Conservation (phyloP, 2,797 vertebrate genomes). For the Eidolon dupreanum region DNA sequence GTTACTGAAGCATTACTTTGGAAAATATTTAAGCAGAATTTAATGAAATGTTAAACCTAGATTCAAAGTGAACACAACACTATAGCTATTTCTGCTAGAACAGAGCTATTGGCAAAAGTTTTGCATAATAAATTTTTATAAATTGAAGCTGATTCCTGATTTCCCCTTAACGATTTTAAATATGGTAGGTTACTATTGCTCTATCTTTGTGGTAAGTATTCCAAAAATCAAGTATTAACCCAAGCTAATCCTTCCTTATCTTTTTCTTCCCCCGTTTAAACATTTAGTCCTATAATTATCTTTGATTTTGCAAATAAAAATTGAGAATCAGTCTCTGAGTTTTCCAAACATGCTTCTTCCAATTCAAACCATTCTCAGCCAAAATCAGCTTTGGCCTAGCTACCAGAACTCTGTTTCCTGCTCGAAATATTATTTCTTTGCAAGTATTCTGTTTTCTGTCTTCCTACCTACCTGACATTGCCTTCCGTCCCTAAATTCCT, state of each 20-base stretch:
- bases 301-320: slow-evolving; percentile 56
- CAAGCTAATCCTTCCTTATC: background rate
- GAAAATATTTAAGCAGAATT: background rate
- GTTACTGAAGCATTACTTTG: background rate
- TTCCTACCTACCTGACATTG: background rate
- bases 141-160: background rate
- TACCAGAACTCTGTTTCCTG: slow-evolving; percentile 21
- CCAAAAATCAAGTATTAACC: slow-evolving; percentile 23
- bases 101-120: background rate
- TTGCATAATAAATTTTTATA: background rate
- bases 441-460: slow-evolving; percentile 1
- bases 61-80: background rate
- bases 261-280: slow-evolving; percentile 8
- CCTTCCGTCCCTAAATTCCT: background rate
- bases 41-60: background rate
- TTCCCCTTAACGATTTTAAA: background rate
- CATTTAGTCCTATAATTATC: slow-evolving; percentile 1
- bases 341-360: slow-evolving; percentile 47
- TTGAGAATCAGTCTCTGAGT: slow-evolving; percentile 4
- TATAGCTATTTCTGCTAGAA: background rate
- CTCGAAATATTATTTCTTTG: background rate
- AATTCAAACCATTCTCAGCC: slow-evolving; percentile 59
- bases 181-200: background rate
- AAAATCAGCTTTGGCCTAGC: slow-evolving; percentile 33
- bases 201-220: background rate